Evolutionary conservation across 2,888 invertebrate genomes (phyloP).

Genomic region (Caenorhabditis angaria): DNA sequence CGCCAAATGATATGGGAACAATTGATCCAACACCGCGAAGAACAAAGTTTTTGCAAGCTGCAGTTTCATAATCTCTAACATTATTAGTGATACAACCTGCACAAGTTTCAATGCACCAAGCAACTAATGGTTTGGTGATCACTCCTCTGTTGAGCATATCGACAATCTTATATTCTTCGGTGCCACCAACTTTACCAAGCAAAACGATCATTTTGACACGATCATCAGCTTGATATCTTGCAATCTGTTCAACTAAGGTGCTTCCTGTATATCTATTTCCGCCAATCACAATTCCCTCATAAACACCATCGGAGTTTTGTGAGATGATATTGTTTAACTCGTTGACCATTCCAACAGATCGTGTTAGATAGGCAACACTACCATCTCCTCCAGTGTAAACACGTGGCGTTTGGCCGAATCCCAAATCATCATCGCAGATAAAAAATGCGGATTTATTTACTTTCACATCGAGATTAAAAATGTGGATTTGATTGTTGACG

Average conservation of each 20-base stretch:
- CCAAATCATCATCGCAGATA: conserved; percentile 93
- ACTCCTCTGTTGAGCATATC: conserved; percentile 81
- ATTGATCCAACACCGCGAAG: conserved; percentile 84
- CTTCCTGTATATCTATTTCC: conserved; percentile 96
- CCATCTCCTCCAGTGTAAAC: conserved; percentile 94
- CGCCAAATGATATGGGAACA: conserved; percentile 93
- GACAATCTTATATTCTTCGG: conserved; percentile 96
- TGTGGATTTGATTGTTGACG: conserved; percentile 81
- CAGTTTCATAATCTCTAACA: conserved; percentile 91
- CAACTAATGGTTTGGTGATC: conserved; percentile 92
- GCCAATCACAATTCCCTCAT: conserved; percentile 95
- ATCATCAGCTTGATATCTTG: conserved; percentile 81
- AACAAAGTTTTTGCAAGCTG: conserved; percentile 88
- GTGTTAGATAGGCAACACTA: conserved; percentile 95
- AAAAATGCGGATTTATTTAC: conserved; percentile 98
- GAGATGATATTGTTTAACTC: conserved; percentile 97
- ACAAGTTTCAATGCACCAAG: conserved; percentile 95
- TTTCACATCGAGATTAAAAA: conserved; percentile 96
- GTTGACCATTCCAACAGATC: conserved; percentile 99
- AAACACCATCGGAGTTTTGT: conserved; percentile 81
- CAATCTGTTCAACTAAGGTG: conserved; percentile 95
- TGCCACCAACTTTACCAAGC: conserved; percentile 96
- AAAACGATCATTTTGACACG: conserved; percentile 89
- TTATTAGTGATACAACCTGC: conserved; percentile 75
- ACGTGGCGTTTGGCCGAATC: conserved; percentile 49